A percentile compares a stretch with the other conserved stretches of the same genome.
These are phyloP conservation scores for Vicugna pacos DNA, from an alignment of 2,113 vertebrate species.

Conservation along the genomic window DNA sequence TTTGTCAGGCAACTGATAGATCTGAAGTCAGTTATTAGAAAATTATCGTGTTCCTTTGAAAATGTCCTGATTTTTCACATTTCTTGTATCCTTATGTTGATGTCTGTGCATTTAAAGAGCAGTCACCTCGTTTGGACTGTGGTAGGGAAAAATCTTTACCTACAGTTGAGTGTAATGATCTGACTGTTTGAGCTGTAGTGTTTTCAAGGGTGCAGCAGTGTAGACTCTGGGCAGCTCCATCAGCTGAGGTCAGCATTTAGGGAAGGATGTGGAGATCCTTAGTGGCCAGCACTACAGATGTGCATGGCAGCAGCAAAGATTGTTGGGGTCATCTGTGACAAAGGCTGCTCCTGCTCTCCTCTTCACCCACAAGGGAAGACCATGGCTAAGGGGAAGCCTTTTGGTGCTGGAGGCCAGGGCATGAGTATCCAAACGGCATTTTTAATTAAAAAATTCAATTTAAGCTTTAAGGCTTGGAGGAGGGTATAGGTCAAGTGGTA, in stretches of 20 bases:
- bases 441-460: too few relatives aligned
- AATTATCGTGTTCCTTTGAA: not conserved
- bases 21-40: not conserved
- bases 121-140: not conserved
- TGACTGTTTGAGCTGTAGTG: not conserved
- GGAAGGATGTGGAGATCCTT: not conserved
- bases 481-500: too few relatives aligned
- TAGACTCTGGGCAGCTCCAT: not conserved
- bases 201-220: not conserved
- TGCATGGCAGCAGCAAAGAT: not conserved
- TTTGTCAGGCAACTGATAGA: not conserved
- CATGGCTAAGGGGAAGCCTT: not conserved
- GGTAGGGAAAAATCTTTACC: not conserved
- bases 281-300: not conserved
- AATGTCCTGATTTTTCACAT: not conserved
- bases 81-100: not conserved
- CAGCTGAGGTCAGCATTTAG: not conserved
- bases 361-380: not conserved
- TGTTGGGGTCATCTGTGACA: not conserved
- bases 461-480: too few relatives aligned
- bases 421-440: too few relatives aligned
- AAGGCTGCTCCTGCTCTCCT: not conserved
- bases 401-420: not conserved
- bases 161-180: not conserved
- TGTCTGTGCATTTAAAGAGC: not conserved